Evolutionary conservation across 2,888 invertebrate genomes (phyloP), one percentile per base, ranked within the genome.

Genomic region (Callinectes sapidus): DNA sequence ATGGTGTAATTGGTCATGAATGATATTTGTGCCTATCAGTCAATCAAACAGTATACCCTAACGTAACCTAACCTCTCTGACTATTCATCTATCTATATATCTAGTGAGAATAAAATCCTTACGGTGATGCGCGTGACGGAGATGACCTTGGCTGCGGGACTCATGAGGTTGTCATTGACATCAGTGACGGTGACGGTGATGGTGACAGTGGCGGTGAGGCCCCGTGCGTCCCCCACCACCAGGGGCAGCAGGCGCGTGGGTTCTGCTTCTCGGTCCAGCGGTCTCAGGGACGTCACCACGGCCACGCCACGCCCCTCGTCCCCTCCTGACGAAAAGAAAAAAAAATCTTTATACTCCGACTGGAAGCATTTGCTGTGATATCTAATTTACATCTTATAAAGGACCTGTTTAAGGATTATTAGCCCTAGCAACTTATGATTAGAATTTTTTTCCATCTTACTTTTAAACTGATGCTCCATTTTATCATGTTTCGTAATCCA

Each of bases 231-330:
- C 96, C 98, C 98, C 95, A 99, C 99, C 54, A 99, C 98, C 95
- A 99, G 98, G 0, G 99, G 99, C 95, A 99, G 98, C 95, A 98
- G 97, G 95, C 99, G 99, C 96, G 98, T 98, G 95, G 99, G 99
- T 95, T 98, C 98, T 95, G 98, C 97, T 96, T 99, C 99, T 94
- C 99, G 97, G 95, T 99, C 99, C 96, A 99, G 99, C 18, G 98
- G 98, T 94, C 98, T 97, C 71, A 98, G 96, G 0, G 99, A 98
- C 2, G 98, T 98, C 28, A 99, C 98, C 90, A 98, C 98, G 88
- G 99, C 99, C 97, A 98, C 98, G 81, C 99, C 99, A 95, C 99
- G 98, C 87, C 99, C 99, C 95, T 98, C 98, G 90, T 98, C 98
- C 16, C 92, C 92, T 87, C 77, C 92, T 92, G 87, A 39, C 54